Evolutionary conservation across 2,113 vertebrate species (phyloP).

Genomic region (Eurypyga helias): DNA sequence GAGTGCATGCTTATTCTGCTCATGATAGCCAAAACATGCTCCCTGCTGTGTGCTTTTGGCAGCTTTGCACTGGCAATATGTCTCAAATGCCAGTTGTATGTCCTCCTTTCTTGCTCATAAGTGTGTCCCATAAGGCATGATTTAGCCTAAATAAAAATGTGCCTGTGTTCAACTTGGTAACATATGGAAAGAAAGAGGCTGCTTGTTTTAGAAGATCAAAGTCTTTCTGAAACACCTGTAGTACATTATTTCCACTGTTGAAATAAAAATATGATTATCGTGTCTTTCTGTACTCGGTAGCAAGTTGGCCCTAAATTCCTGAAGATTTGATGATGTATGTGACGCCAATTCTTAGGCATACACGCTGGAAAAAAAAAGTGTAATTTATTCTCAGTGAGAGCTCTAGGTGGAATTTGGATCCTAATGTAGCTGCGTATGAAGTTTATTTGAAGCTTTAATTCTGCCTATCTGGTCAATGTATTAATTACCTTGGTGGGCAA

Average conservation of each 20-base stretch:
- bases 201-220: background rate
- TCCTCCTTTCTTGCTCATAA: conserved; percentile 38
- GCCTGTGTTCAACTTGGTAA: background rate
- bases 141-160: conserved; percentile 40
- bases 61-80: conserved; percentile 44
- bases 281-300: background rate
- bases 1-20: conserved; percentile 55
- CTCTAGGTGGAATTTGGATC: background rate
- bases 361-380: background rate
- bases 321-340: background rate
- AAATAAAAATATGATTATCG: background rate
- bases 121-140: conserved; percentile 11
- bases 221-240: conserved; percentile 9
- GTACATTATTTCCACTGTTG: background rate
- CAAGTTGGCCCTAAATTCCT: background rate
- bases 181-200: background rate
- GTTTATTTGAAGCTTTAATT: background rate
- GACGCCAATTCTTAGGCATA: background rate
- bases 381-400: background rate
- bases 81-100: conserved; percentile 52
- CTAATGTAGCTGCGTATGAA: background rate
- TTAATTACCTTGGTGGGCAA: background rate
- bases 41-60: conserved; percentile 63
- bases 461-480: background rate
- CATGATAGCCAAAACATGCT: conserved; percentile 63